Conservation (phyloP, 2,797 vertebrate species). For the Erpetoichthys calabaricus region DNA sequence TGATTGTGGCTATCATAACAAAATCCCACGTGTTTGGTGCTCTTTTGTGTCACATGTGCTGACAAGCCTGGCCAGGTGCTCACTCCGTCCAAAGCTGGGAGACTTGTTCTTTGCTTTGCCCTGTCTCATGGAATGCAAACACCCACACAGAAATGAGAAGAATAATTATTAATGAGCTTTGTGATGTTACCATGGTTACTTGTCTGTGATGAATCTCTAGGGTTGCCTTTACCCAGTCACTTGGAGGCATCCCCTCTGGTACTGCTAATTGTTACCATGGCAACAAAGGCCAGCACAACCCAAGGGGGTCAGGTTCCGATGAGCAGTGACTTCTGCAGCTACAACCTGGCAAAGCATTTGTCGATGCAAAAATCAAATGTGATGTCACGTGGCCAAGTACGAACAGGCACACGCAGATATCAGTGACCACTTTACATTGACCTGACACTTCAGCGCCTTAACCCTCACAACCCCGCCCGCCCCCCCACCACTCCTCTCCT, state of each 20-base stretch:
- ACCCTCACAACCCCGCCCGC: conserved; percentile 13
- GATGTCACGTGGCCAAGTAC: too few relatives aligned
- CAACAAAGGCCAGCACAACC: conserved; percentile 46
- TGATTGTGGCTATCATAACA: too few relatives aligned
- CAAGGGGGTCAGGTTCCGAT: conserved; percentile 10
- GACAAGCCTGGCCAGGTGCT: too few relatives aligned
- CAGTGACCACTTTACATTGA: background rate
- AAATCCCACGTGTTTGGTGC: too few relatives aligned
- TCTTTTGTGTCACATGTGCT: too few relatives aligned
- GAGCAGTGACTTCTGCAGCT: too few relatives aligned
- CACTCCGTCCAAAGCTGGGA: too few relatives aligned
- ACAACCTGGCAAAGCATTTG: too few relatives aligned
- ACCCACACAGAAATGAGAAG: conserved; percentile 24
- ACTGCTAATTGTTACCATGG: conserved; percentile 47
- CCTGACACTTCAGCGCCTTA: background rate
- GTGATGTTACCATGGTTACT: conserved; percentile 51
- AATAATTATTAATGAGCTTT: conserved; percentile 46
- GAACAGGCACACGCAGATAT: conserved; percentile 3
- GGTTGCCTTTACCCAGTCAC: conserved; percentile 54
- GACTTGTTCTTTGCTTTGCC: background rate
- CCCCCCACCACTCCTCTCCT: conserved; percentile 10
- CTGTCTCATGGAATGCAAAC: conserved; percentile 19
- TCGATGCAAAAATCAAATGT: too few relatives aligned
- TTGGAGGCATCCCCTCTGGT: conserved; percentile 22
- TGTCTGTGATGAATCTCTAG: conserved; percentile 64